These are phyloP conservation scores for Xenopus borealis DNA, from an alignment of 2,113 vertebrate genomes.

Conservation along the genomic window DNA sequence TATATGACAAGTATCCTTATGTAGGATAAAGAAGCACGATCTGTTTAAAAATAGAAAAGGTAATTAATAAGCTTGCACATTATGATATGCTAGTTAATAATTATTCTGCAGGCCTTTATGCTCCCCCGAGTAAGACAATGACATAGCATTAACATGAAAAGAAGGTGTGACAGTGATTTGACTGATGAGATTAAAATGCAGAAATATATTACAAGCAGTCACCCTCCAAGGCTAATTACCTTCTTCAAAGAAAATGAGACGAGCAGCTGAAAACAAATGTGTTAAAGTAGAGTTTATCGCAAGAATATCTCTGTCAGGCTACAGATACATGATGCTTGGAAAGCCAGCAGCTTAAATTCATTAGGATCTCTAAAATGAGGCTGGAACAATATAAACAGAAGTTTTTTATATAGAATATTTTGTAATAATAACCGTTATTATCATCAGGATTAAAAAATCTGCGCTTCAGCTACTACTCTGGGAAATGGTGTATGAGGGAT, in stretches of 20 bases:
- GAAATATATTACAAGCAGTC: slow-evolving; percentile 9
- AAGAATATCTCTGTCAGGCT: background rate
- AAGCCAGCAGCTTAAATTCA: too few species aligned
- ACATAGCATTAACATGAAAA: slow-evolving; percentile 10
- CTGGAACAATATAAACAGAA: too few species aligned
- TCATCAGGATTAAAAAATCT: too few species aligned
- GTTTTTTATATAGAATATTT: too few species aligned
- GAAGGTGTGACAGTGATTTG: slow-evolving; percentile 10
- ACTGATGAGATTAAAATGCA: slow-evolving; percentile 16
- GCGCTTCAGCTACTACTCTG: too few species aligned
- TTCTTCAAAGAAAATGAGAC: slow-evolving; percentile 8
- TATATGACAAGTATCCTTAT: too few species aligned
- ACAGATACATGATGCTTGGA: background rate
- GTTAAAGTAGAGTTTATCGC: background rate
- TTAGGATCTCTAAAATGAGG: too few species aligned
- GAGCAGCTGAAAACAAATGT: slow-evolving; percentile 9
- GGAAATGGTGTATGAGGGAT: too few species aligned
- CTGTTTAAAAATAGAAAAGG: background rate
- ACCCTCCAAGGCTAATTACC: slow-evolving; percentile 5
- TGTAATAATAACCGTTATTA: too few species aligned
- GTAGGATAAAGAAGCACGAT: too few species aligned
- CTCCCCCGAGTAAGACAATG: background rate
- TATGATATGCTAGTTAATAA: background rate
- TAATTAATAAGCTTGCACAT: background rate
- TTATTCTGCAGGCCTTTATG: background rate